Base-by-base conservation (phyloP, 2,888 invertebrate genomes). In the Mantis religiosa region DNA sequence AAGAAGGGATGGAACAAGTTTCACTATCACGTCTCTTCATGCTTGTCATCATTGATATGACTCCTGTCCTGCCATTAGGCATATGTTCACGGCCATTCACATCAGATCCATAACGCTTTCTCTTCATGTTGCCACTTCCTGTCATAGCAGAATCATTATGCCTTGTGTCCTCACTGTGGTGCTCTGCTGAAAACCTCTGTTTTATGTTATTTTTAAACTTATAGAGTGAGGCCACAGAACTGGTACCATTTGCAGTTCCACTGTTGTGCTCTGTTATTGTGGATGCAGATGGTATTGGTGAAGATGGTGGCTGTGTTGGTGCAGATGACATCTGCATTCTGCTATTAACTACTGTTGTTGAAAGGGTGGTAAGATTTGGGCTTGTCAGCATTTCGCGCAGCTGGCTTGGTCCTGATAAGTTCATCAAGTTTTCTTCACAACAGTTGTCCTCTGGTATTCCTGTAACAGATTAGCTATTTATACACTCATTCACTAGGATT, bases 201-300 rank as follows among this genome's bases (percentile, higher is more conserved):
- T 98, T 98, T 91, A 99, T 98, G 92, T 97, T 97, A 92, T 97
- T 98, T 94, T 99, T 99, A 94, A 98, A 98, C 94, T 98, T 98
- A 94, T 98, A 98, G 1, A 90, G 85, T 9, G 89, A 84, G 7
- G 89, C 88, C 7, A 82, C 71, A 20, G 89, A 71, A 27, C 34
- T 82, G 30, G 28, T 15, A 34, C 28, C 71, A 27, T 84, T 27
- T 25, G 28, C 82, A 20, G 71, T 8, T 27, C 85, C 3, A 25
- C 28, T 82, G 90, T 85, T 7, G 91, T 90, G 15, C 90, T 90
- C 83, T 82, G 87, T n/a, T 90, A 89, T 93, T 8, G 93, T 91
- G 91, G 93, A 88, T 92, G 92, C 93, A 91, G 0, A 93, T 92
- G 86, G 27, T 92, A 90, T 0, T 93, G 92, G 88, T 90, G 90